Percentiles rank a stretch among this genome's conserved stretches.
These are phyloP conservation scores for Dermatophagoides farinae DNA, from an alignment of 1,140 invertebrate genomes.

Conservation along the genomic window DNA sequence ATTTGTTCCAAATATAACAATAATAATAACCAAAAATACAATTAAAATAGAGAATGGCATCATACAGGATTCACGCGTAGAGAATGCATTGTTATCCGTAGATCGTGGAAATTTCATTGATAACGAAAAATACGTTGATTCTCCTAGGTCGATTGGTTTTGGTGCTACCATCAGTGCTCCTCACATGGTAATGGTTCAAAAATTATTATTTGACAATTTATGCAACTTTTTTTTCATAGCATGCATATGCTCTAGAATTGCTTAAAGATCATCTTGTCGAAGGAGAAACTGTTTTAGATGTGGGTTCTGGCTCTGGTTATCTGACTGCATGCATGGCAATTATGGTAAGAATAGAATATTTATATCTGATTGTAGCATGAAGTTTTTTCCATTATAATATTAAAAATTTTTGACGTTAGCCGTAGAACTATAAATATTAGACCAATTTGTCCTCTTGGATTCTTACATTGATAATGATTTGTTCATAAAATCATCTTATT, in stretches of 20 bases:
- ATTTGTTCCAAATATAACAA: background rate
- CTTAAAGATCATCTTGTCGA: constrained; percentile 56
- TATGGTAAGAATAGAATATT: too few relatives aligned
- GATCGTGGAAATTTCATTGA: constrained; percentile 58
- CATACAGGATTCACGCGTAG: constrained; percentile 52
- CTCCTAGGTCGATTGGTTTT: constrained; percentile 67
- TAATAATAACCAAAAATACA: background rate
- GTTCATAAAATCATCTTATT: background rate
- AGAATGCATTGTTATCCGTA: constrained; percentile 57
- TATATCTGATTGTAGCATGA: too few relatives aligned
- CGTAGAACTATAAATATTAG: too few relatives aligned
- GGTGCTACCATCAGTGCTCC: constrained; percentile 84
- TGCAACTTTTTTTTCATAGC: constrained; percentile 31
- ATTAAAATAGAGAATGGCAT: constrained; percentile 50
- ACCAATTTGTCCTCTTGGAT: too few relatives aligned
- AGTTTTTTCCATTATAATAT: background rate
- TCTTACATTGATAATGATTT: constrained; percentile 5
- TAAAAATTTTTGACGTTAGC: background rate
- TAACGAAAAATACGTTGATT: constrained; percentile 52
- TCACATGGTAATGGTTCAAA: constrained; percentile 58
- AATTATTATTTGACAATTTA: background rate
- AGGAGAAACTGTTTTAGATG: constrained; percentile 61
- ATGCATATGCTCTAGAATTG: constrained; percentile 78
- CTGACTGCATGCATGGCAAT: constrained; percentile 81
- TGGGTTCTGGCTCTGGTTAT: constrained; percentile 87